Conservation (phyloP, 2,888 invertebrate genomes). For the Parnassius orleans region DNA sequence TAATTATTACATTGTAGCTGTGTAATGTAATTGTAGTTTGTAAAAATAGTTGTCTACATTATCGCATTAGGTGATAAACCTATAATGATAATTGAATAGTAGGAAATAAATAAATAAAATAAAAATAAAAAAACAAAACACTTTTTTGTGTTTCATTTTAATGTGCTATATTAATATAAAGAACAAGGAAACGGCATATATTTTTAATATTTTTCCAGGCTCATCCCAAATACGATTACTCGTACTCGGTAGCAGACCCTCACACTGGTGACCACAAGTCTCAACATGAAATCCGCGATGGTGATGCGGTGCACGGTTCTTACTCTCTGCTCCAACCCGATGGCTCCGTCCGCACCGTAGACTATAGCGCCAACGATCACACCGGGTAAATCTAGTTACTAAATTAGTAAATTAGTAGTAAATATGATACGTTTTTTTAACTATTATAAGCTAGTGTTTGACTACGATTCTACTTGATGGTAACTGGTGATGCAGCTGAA, state of each 20-base stretch:
- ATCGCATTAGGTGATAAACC: too few relatives aligned
- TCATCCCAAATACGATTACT: slow-evolving; percentile 56
- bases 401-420: not conserved
- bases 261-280: slow-evolving; percentile 75
- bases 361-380: slow-evolving; percentile 58
- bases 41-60: too few relatives aligned
- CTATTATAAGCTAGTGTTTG: too few relatives aligned
- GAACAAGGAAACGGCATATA: not conserved
- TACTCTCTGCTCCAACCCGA: slow-evolving; percentile 75
- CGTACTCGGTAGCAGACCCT: slow-evolving; percentile 67
- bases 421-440: slow-evolving; percentile 17
- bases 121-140: too few relatives aligned
- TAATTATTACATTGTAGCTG: too few relatives aligned
- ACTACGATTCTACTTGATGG: too few relatives aligned
- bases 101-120: too few relatives aligned
- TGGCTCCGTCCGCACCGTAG: slow-evolving; percentile 64
- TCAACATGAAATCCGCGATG: slow-evolving; percentile 58
- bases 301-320: slow-evolving; percentile 74
- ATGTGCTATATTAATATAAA: not conserved
- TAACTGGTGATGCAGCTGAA: too few relatives aligned
- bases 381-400: slow-evolving; percentile 49
- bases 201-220: slow-evolving; percentile 39
- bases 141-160: too few relatives aligned
- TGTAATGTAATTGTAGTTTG: too few relatives aligned
- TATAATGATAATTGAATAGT: too few relatives aligned